Conservation (phyloP, 2,113 vertebrate genomes). For the Rattus norvegicus region DNA sequence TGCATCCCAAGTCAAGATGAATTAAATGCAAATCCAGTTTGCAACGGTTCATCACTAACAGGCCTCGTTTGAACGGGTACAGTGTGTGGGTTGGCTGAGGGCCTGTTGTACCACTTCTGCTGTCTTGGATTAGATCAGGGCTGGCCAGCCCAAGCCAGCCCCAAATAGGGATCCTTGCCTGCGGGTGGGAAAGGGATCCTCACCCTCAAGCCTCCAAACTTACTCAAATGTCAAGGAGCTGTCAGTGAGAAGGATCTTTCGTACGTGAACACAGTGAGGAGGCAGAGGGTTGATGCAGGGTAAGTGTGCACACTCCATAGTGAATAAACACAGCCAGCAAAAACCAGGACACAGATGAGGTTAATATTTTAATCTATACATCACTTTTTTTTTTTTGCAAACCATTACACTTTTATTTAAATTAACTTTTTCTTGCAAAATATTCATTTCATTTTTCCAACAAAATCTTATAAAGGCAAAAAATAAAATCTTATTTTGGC, state of each 20-base stretch:
- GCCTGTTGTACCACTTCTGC: background rate
- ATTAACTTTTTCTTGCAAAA: constrained; percentile 90
- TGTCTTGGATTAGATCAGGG: constrained; percentile 38
- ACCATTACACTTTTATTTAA: constrained; percentile 92
- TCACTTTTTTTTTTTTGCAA: constrained; percentile 82
- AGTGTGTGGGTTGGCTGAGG: constrained; percentile 41
- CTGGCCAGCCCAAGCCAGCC: constrained; percentile 30
- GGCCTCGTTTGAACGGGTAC: background rate
- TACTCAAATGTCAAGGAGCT: background rate
- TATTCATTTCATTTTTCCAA: constrained; percentile 88
- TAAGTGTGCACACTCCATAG: background rate
- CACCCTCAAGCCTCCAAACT: background rate
- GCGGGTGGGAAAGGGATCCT: background rate
- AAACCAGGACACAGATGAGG: constrained; percentile 74
- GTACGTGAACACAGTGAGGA: background rate
- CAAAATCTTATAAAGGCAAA: constrained; percentile 92
- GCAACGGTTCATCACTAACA: constrained; percentile 59
- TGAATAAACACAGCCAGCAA: background rate
- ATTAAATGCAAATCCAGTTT: constrained; percentile 63
- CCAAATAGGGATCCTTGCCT: background rate
- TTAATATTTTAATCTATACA: constrained; percentile 95
- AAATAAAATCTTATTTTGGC: constrained; percentile 96
- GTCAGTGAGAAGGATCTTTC: background rate
- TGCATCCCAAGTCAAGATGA: constrained; percentile 57
- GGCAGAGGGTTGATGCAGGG: background rate